Conservation (phyloP, 2,888 invertebrate genomes). For the Linnaemya tessellans region DNA sequence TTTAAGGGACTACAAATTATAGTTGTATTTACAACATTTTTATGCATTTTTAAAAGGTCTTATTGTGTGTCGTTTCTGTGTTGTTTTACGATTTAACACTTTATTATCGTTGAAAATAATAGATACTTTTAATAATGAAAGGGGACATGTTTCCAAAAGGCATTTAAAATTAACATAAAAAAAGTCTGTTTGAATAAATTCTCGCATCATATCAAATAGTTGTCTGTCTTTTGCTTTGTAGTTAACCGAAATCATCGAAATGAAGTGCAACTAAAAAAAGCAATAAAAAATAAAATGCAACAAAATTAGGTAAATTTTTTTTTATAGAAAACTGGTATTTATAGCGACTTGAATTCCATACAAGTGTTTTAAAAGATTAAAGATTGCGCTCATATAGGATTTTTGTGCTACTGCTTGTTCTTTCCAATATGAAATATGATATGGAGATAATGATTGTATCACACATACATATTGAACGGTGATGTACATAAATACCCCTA, state of each 20-base stretch:
- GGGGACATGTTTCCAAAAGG: constrained; percentile 27
- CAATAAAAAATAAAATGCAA: neutral
- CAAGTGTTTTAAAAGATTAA: neutral
- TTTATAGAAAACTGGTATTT: constrained; percentile 18
- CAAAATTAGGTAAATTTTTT: constrained; percentile 1
- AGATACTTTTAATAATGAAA: constrained; percentile 22
- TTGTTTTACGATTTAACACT: constrained; percentile 32
- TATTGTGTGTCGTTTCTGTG: neutral
- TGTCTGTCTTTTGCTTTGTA: constrained; percentile 13
- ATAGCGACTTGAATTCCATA: constrained; percentile 16
- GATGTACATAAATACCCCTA: too few relatives aligned
- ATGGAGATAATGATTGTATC: too few relatives aligned
- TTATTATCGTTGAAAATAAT: constrained; percentile 27
- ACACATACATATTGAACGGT: too few relatives aligned
- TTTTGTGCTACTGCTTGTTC: too few relatives aligned
- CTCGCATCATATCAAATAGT: neutral
- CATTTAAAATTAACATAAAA: constrained; percentile 26
- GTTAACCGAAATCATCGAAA: constrained; percentile 30
- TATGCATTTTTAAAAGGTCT: constrained; percentile 63
- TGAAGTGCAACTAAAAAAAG: constrained; percentile 16
- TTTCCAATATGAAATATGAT: too few relatives aligned
- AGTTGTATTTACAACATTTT: constrained; percentile 32
- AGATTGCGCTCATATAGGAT: neutral
- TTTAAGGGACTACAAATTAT: constrained; percentile 31
- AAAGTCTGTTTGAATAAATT: neutral